Conservation (phyloP, 1,140 invertebrate genomes). For the Polypedilum pembai region DNA sequence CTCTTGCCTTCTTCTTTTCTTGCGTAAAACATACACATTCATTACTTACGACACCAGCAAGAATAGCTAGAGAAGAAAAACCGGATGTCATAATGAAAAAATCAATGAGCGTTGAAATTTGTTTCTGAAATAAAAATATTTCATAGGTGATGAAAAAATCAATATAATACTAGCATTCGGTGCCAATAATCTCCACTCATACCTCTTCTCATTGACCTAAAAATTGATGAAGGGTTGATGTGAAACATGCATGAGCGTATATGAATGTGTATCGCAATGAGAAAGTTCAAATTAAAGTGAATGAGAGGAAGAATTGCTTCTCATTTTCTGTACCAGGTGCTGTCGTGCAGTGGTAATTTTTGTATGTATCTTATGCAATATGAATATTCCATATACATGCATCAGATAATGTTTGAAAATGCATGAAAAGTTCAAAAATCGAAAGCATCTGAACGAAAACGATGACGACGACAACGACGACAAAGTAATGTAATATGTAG, state of each 20-base stretch:
- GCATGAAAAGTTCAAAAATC: too few species aligned
- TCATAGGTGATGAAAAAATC: background rate
- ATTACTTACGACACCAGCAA: background rate
- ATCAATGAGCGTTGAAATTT: slow-evolving; percentile 11
- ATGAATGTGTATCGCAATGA: background rate
- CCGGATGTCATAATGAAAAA: slow-evolving; percentile 3
- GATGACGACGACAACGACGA: too few species aligned
- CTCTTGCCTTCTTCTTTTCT: background rate
- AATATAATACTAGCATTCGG: background rate
- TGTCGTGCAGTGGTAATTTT: background rate
- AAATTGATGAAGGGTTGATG: slow-evolving; percentile 12
- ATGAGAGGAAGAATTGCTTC: too few species aligned
- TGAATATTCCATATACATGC: too few species aligned
- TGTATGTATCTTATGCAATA: background rate
- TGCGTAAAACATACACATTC: background rate
- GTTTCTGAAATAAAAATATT: background rate
- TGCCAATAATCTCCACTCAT: slow-evolving; percentile 14
- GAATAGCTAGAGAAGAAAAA: background rate
- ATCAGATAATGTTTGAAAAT: too few species aligned
- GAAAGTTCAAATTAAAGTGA: background rate
- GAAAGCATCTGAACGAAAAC: too few species aligned
- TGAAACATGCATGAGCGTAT: background rate
- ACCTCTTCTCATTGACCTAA: slow-evolving; percentile 1
- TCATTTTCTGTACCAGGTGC: background rate
- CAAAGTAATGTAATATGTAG: too few species aligned